These are phyloP conservation scores for Pampus argenteus DNA, from an alignment of 2,797 vertebrate species.

Conservation along the genomic window DNA sequence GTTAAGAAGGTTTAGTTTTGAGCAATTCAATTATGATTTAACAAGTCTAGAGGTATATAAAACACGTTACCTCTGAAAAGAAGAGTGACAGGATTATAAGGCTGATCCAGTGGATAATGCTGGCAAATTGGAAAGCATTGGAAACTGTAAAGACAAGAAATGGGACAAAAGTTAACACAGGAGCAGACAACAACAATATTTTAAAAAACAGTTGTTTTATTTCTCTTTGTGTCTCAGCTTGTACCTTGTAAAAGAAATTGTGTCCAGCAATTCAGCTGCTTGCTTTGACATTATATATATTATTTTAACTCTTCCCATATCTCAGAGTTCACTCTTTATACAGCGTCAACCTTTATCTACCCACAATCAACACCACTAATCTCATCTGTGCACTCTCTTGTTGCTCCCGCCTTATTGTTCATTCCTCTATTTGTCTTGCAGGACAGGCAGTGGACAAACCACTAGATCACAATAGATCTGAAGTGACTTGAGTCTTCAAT, in stretches of 20 bases:
- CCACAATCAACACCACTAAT: conserved; percentile 42
- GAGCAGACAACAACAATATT: no score
- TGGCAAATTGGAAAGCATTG: conserved; percentile 96
- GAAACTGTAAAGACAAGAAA: conserved; percentile 87
- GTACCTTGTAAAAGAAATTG: background rate
- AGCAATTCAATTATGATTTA: conserved; percentile 20
- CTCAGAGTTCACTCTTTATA: conserved; percentile 48
- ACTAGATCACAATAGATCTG: conserved; percentile 59
- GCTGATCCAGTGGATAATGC: conserved; percentile 98
- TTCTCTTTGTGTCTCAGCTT: background rate
- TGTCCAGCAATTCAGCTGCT: no score
- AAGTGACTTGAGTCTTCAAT: conserved; percentile 55
- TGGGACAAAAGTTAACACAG: conserved; percentile 15
- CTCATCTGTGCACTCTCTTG: conserved; percentile 34
- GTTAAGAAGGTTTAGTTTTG: conserved; percentile 2
- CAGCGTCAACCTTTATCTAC: conserved; percentile 25
- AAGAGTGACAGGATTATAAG: conserved; percentile 96
- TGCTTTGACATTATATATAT: conserved; percentile 52
- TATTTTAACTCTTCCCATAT: conserved; percentile 46
- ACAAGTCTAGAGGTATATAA: background rate
- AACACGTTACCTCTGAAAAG: conserved; percentile 94
- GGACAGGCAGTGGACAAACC: conserved; percentile 56
- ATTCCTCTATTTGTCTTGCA: conserved; percentile 55
- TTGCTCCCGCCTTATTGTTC: conserved; percentile 12
- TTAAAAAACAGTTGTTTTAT: background rate